Base-by-base conservation (phyloP, 2,888 invertebrate genomes). In the Tricholauxania praeusta region DNA sequence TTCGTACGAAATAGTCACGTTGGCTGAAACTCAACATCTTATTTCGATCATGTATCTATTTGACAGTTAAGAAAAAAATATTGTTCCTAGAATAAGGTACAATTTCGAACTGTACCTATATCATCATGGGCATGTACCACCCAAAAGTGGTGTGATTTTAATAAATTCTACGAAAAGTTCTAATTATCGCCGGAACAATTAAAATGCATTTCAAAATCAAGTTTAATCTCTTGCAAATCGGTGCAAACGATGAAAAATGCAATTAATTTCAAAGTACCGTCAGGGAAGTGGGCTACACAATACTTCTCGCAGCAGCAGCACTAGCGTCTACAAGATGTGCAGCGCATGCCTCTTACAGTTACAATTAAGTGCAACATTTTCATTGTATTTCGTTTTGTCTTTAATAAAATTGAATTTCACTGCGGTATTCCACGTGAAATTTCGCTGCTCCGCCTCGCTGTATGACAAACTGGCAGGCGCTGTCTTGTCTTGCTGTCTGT, bases 401-500 rank as follows among this genome's bases (percentile, higher is more conserved):
- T 39, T 39, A 32, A 12, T 28, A 32, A 12, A 12, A 60, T 32
- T 60, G 12, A 60, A 59, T 15, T 60, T 32, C 32, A 12, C 17
- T 60, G 60, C 60, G 12, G 22, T 60, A 70, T 67, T 71, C 67
- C 76, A 74, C 74, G 75, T 75, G 74, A 72, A 66, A 71, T 66
- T 39, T 67, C 65, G 47, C 64, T 12, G 55, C 57, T 32, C 22
- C 69, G 55, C 57, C 59, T 51, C 6, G 39, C 12, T 32, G 73
- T 71, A 64, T 73, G 53, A 39, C 7, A 10, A 39, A 39, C 47
- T 72, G 76, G 70, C 74, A 76, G 73, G 67, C 67, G 69, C 71
- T 76, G 76, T 74, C 76, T 63, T 74, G 76, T 76, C 70, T 52
- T 63, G 63, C 65, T 73, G 75, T 77, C 17, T 66, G 66, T 71